These are phyloP conservation scores for Tanytarsus gracilentus DNA, from an alignment of 2,888 invertebrate genomes.

Conservation along the genomic window DNA sequence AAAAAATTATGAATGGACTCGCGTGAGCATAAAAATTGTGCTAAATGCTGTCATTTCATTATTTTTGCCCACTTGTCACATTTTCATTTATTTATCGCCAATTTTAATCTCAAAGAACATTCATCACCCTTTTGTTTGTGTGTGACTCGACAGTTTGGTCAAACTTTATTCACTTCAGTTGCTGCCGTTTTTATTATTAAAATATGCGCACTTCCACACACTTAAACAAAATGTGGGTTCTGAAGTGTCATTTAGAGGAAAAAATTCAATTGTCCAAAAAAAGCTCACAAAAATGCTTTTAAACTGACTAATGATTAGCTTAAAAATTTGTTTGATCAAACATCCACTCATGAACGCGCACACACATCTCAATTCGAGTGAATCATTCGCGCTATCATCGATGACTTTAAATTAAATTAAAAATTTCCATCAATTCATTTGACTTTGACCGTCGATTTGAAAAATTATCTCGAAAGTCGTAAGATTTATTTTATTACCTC, in stretches of 20 bases:
- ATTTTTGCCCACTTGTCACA: constrained; percentile 8
- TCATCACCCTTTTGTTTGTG: background rate
- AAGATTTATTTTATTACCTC: background rate
- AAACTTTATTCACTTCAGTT: background rate
- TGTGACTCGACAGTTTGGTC: background rate
- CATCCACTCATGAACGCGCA: background rate
- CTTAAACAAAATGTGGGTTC: background rate
- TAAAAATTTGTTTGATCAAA: no score
- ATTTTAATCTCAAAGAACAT: background rate
- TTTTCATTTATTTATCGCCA: background rate
- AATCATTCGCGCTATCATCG: background rate
- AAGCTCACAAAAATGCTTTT: no score
- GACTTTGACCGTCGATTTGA: background rate
- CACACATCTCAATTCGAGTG: background rate
- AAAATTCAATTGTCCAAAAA: no score
- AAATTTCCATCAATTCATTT: background rate
- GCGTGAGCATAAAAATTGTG: background rate
- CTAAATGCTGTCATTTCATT: background rate
- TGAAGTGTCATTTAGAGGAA: no score
- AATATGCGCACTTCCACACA: background rate
- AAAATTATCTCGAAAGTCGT: background rate
- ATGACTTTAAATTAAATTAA: background rate
- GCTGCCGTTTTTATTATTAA: background rate
- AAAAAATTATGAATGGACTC: background rate
- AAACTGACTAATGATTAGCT: no score